Percentiles rank a stretch among this genome's conserved stretches.
Evolutionary conservation across 2,113 vertebrate species (phyloP).

Genomic region (Rafetus swinhoei): DNA sequence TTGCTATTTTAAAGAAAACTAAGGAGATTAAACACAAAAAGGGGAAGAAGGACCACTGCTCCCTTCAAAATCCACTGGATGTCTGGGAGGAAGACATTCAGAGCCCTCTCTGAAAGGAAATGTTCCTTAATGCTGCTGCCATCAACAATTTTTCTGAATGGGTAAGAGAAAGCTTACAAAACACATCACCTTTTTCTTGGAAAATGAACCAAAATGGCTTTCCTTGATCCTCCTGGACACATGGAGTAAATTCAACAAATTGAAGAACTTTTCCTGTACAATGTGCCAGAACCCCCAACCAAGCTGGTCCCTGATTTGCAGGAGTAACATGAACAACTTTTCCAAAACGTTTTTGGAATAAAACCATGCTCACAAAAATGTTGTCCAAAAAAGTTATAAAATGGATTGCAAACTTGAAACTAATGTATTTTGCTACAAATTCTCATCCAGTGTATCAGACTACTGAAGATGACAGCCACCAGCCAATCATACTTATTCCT

Average conservation of each 20-base stretch:
- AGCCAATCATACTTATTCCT: background rate
- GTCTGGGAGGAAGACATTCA: background rate
- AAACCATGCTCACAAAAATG: background rate
- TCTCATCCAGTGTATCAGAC: background rate
- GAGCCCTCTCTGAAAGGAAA: background rate
- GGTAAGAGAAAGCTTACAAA: background rate
- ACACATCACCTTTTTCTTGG: background rate
- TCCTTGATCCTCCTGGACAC: background rate
- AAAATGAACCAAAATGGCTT: background rate
- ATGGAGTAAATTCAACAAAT: background rate
- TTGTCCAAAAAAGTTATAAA: slow-evolving; percentile 7
- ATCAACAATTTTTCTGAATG: background rate
- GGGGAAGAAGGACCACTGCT: background rate
- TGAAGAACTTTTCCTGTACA: background rate
- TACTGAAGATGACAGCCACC: background rate
- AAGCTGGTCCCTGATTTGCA: background rate
- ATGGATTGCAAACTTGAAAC: background rate
- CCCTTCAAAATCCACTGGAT: background rate
- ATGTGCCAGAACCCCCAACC: background rate
- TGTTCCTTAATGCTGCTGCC: background rate
- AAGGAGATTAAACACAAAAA: background rate
- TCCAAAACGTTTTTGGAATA: background rate
- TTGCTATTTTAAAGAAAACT: background rate
- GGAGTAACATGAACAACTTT: background rate
- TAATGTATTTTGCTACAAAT: background rate